Evolutionary conservation across 2,888 invertebrate genomes (phyloP), one percentile per base, ranked within the genome.

Genomic region (Lycia hirtaria): DNA sequence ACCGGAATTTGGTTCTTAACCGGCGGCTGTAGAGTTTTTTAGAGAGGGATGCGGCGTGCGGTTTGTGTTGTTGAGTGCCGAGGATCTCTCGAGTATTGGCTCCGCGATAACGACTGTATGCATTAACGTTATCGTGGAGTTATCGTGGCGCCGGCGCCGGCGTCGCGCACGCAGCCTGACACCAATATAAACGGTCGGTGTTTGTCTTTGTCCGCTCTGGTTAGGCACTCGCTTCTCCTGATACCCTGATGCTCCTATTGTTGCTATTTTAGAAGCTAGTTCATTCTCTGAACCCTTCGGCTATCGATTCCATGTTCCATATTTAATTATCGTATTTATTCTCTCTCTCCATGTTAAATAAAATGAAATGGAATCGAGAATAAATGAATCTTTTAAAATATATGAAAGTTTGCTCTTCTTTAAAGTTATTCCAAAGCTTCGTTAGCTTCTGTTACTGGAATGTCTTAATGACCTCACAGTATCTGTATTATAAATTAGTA

Each of bases 111-210:
- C 78, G 79, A 73, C 73, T 78, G 83, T 79, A 73, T 88, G 90
- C 90, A 91, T 91, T 91, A 91, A 80, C 78, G 84, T 86, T 91
- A 91, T 89, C 89, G 81, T 75, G 64, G 68, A 79, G 83, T 83
- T 87, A 87, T 88, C 88, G 82, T 69, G 79, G 87, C 88, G 89
- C 88, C 88, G 88, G 88, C 89, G 89, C 87, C 87, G 83, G n/a
- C n/a, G n/a, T n/a, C 75, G 69, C 33, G 17, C 47, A 33, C 33
- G n/a, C 33, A 65, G 71, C 68, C 69, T 73, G 75, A 73, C 76
- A 78, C 70, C 72, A 78, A 83, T 84, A 83, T 80, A 75, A 73
- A 81, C 78, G 77, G 78, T 75, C 76, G 76, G 72, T 78, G 76
- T 78, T 80, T 77, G 77, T 78, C 78, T 78, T 79, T 75, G 76